Evolutionary conservation across 1,140 invertebrate genomes (phyloP).

Genomic region (Drosophila ercepeae): DNA sequence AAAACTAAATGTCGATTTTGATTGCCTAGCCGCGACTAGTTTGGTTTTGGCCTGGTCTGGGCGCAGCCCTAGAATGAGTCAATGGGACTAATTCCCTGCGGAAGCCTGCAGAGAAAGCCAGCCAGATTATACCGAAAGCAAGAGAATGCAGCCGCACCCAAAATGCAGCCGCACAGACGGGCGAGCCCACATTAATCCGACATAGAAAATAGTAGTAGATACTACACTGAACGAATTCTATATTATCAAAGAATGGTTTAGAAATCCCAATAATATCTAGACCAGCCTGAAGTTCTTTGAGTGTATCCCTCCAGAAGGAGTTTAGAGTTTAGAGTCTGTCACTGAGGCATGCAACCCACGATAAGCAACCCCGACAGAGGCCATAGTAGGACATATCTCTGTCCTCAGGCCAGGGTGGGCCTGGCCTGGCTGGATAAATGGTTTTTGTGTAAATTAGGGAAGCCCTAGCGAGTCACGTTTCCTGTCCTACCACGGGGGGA

Average conservation of each 20-base stretch:
- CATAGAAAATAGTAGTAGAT: constrained; percentile 34
- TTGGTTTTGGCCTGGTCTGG: constrained; percentile 14
- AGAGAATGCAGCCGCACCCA: constrained; percentile 52
- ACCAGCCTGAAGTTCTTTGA: background rate
- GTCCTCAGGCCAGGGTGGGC: constrained; percentile 34
- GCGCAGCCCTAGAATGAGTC: constrained; percentile 44
- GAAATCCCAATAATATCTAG: background rate
- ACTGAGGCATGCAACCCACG: constrained; percentile 50
- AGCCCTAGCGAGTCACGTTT: constrained; percentile 53
- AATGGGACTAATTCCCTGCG: constrained; percentile 45
- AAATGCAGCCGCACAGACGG: constrained; percentile 44
- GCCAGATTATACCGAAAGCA: no score
- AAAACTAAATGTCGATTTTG: constrained; percentile 54
- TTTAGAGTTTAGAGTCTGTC: constrained; percentile 31
- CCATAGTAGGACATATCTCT: constrained; percentile 55
- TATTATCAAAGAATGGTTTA: background rate
- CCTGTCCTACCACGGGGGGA: constrained; percentile 11
- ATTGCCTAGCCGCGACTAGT: constrained; percentile 46
- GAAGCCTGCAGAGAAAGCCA: constrained; percentile 15
- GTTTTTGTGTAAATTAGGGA: constrained; percentile 54
- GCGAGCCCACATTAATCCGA: constrained; percentile 50
- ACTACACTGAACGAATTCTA: constrained; percentile 8
- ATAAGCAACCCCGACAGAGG: constrained; percentile 56
- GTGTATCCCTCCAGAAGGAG: constrained; percentile 19
- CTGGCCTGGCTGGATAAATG: constrained; percentile 37